These are phyloP conservation scores for Philypnodon macrostomus DNA, from an alignment of 2,797 vertebrate species.

Conservation along the genomic window DNA sequence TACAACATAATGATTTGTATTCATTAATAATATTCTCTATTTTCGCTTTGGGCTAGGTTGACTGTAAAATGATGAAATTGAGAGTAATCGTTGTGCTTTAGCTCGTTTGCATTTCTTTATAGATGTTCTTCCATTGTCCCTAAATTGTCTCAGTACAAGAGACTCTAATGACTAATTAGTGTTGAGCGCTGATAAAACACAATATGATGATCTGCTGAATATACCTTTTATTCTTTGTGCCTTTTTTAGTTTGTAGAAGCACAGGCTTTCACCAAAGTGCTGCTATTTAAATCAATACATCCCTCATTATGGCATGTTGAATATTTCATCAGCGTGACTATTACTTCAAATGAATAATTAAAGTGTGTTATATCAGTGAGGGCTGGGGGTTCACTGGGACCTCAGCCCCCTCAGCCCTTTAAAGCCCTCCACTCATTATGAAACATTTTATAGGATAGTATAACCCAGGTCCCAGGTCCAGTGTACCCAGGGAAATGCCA, in stretches of 20 bases:
- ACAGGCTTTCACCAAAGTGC: conserved; percentile 59
- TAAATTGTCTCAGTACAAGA: conserved; percentile 42
- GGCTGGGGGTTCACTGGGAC: conserved; percentile 60
- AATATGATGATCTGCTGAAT: conserved; percentile 47
- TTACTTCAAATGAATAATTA: conserved; percentile 80
- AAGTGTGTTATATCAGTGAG: conserved; percentile 72
- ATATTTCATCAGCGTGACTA: conserved; percentile 76
- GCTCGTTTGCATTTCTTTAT: conserved; percentile 48
- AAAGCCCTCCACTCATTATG: conserved; percentile 64
- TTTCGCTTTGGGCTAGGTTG: conserved; percentile 40
- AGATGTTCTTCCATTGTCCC: conserved; percentile 35
- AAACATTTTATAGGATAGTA: conserved; percentile 51
- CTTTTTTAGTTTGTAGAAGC: conserved; percentile 29
- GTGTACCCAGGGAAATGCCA: conserved; percentile 59
- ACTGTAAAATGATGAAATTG: conserved; percentile 64
- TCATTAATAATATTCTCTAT: conserved; percentile 42
- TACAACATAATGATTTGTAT: conserved; percentile 36
- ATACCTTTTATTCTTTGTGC: conserved; percentile 48
- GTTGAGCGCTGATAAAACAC: conserved; percentile 55
- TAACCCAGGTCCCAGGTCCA: conserved; percentile 47
- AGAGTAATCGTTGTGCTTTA: conserved; percentile 46
- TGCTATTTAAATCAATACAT: conserved; percentile 79
- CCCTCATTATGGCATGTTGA: conserved; percentile 73
- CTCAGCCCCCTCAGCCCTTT: conserved; percentile 63
- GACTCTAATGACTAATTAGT: conserved; percentile 61